phyloP scores from a whole-genome alignment of 2,113 vertebrate species.

The Periophthalmus modestus region DNA sequence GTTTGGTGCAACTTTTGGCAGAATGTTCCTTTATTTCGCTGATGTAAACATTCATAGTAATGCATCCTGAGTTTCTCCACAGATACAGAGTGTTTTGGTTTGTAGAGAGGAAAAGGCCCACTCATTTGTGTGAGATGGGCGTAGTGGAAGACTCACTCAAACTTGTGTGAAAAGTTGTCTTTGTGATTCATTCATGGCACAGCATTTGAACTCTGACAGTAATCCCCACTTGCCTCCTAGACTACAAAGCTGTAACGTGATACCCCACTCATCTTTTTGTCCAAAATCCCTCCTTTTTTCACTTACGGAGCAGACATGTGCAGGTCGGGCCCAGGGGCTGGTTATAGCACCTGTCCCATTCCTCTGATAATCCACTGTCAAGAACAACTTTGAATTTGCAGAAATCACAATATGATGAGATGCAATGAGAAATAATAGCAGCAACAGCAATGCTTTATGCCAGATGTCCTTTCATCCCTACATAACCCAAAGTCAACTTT shows the following conservation, averaged over 20 bases:
- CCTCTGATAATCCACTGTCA: neutral
- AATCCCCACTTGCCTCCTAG: slow-evolving; percentile 6
- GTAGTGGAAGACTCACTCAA: slow-evolving; percentile 1
- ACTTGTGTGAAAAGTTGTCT: slow-evolving; percentile 5
- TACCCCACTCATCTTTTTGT: slow-evolving; percentile 7
- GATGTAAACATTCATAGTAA: neutral
- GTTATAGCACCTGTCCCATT: neutral
- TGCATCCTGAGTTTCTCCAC: neutral
- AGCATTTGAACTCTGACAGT: neutral
- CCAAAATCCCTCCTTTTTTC: neutral
- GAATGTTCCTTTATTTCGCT: neutral
- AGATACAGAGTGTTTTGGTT: neutral
- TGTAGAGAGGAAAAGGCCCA: neutral
- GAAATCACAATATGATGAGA: too few relatives aligned
- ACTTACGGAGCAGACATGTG: neutral
- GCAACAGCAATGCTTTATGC: neutral
- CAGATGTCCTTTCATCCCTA: neutral
- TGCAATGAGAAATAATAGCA: neutral
- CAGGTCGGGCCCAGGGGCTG: neutral
- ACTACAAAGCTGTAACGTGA: slow-evolving; percentile 2
- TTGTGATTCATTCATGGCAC: slow-evolving; percentile 4
- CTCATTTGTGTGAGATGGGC: neutral
- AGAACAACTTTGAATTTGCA: neutral
- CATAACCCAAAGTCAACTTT: too few relatives aligned
- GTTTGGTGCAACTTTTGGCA: neutral